A percentile compares a stretch with the other conserved stretches of the same genome.
phyloP scores from a whole-genome alignment of 2,113 vertebrate genomes.

The Paramormyrops kingsleyae region DNA sequence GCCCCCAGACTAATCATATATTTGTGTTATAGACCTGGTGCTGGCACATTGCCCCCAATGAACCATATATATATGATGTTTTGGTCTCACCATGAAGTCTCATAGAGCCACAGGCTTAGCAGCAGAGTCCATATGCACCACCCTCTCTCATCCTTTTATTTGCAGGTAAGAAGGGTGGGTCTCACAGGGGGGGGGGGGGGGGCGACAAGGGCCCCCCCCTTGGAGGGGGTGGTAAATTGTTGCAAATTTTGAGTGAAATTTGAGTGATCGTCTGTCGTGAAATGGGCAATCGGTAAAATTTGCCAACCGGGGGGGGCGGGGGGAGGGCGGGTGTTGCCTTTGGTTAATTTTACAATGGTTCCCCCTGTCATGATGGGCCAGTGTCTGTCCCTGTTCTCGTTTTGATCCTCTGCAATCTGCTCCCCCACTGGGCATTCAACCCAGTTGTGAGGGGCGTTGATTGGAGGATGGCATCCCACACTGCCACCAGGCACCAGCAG shows the following conservation, averaged over 20 bases:
- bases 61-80: no score
- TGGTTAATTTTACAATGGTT: not conserved
- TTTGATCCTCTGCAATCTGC: no score
- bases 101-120: no score
- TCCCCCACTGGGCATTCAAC: not conserved
- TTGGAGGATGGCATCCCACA: not conserved
- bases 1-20: not conserved
- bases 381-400: no score
- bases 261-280: no score
- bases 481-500: not conserved
- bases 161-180: not conserved
- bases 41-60: no score
- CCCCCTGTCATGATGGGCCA: not conserved
- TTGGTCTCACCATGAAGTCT: no score
- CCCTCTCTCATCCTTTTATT: not conserved
- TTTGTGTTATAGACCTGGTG: not conserved
- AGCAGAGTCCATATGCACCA: no score
- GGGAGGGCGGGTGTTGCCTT: not conserved
- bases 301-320: not conserved
- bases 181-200: not conserved
- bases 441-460: not conserved
- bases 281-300: not conserved
- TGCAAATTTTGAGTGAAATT: not conserved
- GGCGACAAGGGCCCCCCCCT: not conserved
- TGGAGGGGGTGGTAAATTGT: not conserved